phyloP scores from a whole-genome alignment of 2,888 invertebrate species.

The Archaeoteleia sp. region DNA sequence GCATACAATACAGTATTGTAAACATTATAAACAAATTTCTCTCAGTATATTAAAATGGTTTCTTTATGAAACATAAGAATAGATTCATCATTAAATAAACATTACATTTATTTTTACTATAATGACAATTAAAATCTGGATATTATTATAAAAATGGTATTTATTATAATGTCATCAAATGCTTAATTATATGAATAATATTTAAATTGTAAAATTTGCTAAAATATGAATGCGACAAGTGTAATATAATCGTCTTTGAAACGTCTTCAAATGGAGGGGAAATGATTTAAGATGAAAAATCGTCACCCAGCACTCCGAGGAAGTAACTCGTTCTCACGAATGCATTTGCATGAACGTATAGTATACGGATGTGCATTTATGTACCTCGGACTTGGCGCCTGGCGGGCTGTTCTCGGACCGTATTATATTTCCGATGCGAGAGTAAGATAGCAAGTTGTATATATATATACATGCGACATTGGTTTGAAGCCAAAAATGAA shows the following conservation, averaged over 20 bases:
- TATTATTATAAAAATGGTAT: no score
- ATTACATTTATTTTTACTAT: no score
- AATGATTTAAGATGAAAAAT: conserved; percentile 44
- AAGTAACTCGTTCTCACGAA: conserved; percentile 38
- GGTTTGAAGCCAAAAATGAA: conserved; percentile 48
- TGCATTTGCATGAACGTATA: conserved; percentile 47
- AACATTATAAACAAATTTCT: no score
- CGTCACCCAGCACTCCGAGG: conserved; percentile 15
- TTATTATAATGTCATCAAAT: no score
- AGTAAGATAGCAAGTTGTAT: conserved; percentile 29
- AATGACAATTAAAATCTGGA: no score
- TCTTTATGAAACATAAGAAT: no score
- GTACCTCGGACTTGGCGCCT: conserved; percentile 51
- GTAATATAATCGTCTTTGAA: conserved; percentile 9
- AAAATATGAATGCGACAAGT: conserved; percentile 14
- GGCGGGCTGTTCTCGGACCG: conserved; percentile 51
- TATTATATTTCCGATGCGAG: conserved; percentile 50
- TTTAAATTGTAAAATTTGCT: no score
- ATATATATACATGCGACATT: conserved; percentile 35
- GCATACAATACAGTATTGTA: no score
- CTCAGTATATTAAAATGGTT: no score
- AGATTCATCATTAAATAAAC: no score
- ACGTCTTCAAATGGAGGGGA: conserved; percentile 16
- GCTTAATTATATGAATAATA: no score
- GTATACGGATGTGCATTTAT: conserved; percentile 43